Evolutionary conservation across 2,888 invertebrate species (phyloP), one percentile per base, ranked within the genome.

Genomic region (Gymnocheta viridis): DNA sequence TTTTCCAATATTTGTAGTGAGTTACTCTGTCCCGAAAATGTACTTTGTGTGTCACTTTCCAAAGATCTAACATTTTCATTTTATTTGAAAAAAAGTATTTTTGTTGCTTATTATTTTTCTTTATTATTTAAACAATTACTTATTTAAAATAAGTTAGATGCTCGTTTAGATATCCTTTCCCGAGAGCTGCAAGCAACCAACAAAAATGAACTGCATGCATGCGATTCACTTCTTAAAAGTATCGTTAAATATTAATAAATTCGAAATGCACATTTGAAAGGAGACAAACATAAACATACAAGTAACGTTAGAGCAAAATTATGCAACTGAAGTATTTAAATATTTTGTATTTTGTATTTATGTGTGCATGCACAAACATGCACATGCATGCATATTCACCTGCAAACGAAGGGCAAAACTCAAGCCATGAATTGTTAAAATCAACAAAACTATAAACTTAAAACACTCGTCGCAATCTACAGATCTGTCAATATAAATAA

Each of bases 211-310:
- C 9, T n/a, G 24, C 24, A n/a, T n/a, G n/a, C n/a, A n/a, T n/a
- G n/a, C n/a, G n/a, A 19, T 51, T 51, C n/a, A 24, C 24, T 24
- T 24, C n/a, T n/a, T 24, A 67, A 35, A 51, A 49, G 22, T 41
- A 14, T 17, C 41, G 17, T 70, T 56, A 41, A 56, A 70, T 70
- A 70, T 70, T 70, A 56, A 56, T 41, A 14, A 54, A 17, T 22
- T 41, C 41, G 17, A 69, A 54, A 69, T n/a, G n/a, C n/a, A 54
- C 12, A 54, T 54, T 41, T 27, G 17, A 29, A 56, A 70, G 12
- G 1, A 17, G 5, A 56, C 24, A 22, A 0, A 67, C 19, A 35
- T 7, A 38, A 12, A 54, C 24, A 35, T 10, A 29, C 24, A 62
- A 27, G 4, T 24, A n/a, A n/a, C n/a, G 38, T 10, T 24, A 10